Evolutionary conservation across 2,888 invertebrate species (phyloP), one percentile per base, ranked within the genome.

Genomic region (Cerastis rubricosa): DNA sequence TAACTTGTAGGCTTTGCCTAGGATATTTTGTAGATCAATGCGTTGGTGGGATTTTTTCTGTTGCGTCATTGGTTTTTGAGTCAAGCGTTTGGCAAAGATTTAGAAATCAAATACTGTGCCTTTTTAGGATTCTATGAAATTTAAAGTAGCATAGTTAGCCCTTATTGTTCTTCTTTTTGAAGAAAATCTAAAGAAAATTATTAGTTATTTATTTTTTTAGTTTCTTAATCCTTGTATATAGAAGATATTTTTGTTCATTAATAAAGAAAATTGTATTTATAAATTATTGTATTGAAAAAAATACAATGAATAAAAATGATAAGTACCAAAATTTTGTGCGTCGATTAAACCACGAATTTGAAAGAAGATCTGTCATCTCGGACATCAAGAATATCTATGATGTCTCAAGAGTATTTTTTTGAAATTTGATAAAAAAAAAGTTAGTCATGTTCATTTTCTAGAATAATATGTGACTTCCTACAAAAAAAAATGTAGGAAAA

Each of bases 21-120:
- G 69, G 79, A 80, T 83, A 80, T 85, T 83, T 87, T 85, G 81
- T 89, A 85, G 81, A 79, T 66, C 78, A 80, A 90, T 81, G 90
- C 74, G 75, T 78, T 80, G 88, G 86, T 82, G 86, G 79, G 84
- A 87, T 88, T 90, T 88, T 75, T 64, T 80, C 79, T 85, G 85
- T 84, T 80, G 61, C 74, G 74, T 83, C 80, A 85, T 43, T 69
- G 29, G 11, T 51, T 66, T 47, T n/a, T 43, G 25, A 57, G 43
- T 9, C 25, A 59, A n/a, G n/a, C 14, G 22, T 17, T 25, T 8
- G 64, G 43, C 12, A 4, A 43, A 19, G 8, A 19, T 59, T 59
- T 29, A 19, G 59, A 29, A 9, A 9, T 61, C 9, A 19, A 61
- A 29, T 19, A 4, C 19, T 64, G 14, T n/a, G 63, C 2, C 0